Conservation (phyloP, 2,888 invertebrate species). For the Drosophila helvetica region DNA sequence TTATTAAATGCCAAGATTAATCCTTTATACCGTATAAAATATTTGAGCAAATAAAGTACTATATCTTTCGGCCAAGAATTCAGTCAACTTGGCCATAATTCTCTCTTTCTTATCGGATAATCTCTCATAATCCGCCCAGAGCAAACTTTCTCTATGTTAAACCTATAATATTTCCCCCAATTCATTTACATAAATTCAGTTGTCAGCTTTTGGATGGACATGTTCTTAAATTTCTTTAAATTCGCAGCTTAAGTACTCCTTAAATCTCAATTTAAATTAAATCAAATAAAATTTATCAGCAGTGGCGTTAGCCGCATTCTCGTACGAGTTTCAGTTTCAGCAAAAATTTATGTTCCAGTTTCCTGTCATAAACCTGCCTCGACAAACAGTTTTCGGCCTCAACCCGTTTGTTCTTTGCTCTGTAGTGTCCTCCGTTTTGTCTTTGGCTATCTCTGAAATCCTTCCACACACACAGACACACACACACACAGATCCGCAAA, state of each 20-base stretch:
- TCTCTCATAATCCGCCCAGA: not conserved
- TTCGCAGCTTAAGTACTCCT: not conserved
- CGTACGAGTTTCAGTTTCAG: constrained; percentile 27
- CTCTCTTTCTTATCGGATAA: not conserved
- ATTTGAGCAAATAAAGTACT: not conserved
- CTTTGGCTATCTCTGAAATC: constrained; percentile 37
- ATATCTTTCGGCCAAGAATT: too few relatives aligned
- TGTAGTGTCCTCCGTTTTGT: constrained; percentile 40
- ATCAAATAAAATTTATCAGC: not conserved
- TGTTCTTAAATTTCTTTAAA: not conserved
- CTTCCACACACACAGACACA: constrained; percentile 17
- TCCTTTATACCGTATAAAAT: too few relatives aligned
- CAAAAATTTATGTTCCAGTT: constrained; percentile 30
- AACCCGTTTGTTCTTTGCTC: constrained; percentile 29
- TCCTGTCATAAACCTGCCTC: constrained; percentile 41
- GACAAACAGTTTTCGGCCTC: constrained; percentile 32
- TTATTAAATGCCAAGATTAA: not conserved
- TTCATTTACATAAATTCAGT: not conserved
- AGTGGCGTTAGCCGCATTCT: constrained; percentile 4
- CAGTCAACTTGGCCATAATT: not conserved
- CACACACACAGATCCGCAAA: constrained; percentile 1
- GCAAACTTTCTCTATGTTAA: not conserved
- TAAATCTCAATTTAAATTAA: constrained; percentile 1
- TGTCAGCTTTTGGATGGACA: not conserved
- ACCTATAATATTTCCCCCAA: not conserved